phyloP scores from a whole-genome alignment of 1,140 invertebrate species.

The Eumaeus atala region DNA sequence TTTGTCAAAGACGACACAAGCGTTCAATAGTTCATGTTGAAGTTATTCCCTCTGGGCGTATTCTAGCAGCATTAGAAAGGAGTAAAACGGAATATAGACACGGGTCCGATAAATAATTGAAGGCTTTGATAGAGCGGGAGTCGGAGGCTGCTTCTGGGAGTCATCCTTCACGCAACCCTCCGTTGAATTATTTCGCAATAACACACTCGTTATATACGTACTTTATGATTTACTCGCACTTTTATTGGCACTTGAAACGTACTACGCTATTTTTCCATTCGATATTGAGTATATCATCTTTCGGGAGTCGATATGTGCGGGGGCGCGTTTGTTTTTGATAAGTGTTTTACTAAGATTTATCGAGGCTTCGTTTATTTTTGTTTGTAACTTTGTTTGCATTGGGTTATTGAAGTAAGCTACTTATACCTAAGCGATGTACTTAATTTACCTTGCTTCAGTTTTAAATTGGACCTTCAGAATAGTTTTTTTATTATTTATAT shows the following conservation, averaged over 20 bases:
- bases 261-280: constrained; percentile 69
- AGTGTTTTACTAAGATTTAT: constrained; percentile 18
- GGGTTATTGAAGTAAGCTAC: too few species aligned
- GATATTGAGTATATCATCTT: constrained; percentile 69
- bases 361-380: background rate
- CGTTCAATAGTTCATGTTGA: too few species aligned
- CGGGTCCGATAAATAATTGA: constrained; percentile 72
- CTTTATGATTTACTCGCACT: constrained; percentile 73
- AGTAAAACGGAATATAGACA: constrained; percentile 72
- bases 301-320: constrained; percentile 41
- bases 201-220: constrained; percentile 72
- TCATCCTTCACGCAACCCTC: constrained; percentile 60
- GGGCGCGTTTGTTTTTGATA: constrained; percentile 50
- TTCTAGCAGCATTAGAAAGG: constrained; percentile 35
- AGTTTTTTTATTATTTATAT: too few species aligned
- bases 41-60: background rate
- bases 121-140: constrained; percentile 64
- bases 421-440: too few species aligned
- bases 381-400: too few species aligned
- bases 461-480: too few species aligned
- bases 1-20: constrained; percentile 36
- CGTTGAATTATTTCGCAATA: constrained; percentile 71
- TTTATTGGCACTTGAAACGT: constrained; percentile 72
- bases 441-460: too few species aligned
- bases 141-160: constrained; percentile 53